Evolutionary conservation across 2,113 vertebrate genomes (phyloP).

Genomic region (Gasterosteus nipponicus): DNA sequence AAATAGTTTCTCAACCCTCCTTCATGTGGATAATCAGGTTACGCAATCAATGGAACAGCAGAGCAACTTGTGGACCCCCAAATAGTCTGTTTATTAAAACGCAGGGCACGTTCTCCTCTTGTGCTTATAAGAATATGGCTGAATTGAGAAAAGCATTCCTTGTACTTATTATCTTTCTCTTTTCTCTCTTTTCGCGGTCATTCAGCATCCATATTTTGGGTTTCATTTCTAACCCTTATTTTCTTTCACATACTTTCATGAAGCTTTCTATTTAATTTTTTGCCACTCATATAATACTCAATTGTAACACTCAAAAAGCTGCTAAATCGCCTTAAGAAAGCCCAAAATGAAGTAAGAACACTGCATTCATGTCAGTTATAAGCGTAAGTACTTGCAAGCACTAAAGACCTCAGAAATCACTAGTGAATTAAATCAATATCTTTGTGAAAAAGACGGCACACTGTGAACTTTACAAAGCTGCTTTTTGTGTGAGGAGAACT

Average conservation of each 20-base stretch:
- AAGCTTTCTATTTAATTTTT: too few relatives aligned
- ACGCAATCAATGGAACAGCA: conserved; percentile 32
- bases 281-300: not conserved
- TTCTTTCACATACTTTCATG: not conserved
- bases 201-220: not conserved
- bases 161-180: conserved; percentile 5
- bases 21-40: conserved; percentile 22
- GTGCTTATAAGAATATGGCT: not conserved
- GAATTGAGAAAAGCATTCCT: conserved; percentile 3
- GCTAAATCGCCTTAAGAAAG: not conserved
- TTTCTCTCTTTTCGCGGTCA: not conserved
- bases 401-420: not conserved
- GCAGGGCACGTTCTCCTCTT: not conserved
- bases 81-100: conserved; percentile 41
- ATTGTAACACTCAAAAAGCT: not conserved
- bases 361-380: not conserved
- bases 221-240: not conserved
- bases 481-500: not conserved
- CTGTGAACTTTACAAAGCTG: not conserved
- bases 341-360: not conserved
- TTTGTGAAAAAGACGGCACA: not conserved
- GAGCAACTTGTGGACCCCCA: not conserved
- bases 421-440: not conserved
- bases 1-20: conserved; percentile 47
- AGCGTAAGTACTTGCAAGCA: not conserved